Base-by-base conservation (phyloP, 2,113 vertebrate genomes). In the Trichomycterus rosablanca region DNA sequence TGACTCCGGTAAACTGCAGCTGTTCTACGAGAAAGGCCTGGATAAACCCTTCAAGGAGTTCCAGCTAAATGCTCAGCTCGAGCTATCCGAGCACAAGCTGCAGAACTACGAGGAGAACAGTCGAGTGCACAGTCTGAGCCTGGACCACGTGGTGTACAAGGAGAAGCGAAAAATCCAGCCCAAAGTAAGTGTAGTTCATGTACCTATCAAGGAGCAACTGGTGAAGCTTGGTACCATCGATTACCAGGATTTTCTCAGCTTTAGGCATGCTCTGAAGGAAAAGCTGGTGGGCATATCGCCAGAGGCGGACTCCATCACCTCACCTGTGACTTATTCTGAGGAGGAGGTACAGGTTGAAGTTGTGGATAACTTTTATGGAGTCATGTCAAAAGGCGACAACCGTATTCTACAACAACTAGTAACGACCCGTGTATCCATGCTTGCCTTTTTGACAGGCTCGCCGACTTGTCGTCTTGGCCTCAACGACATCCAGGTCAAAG, bases 161-260 rank as follows among this genome's bases (percentile, higher is more conserved):
- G 92, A 94, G 68, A 93, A 89, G 71, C 89, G 84, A 77, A 92
- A 90, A 45, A 92, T 93, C 57, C 92, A 93, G 67, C 87, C 91
- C 26, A 93, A 92, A 39, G 86, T 85, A 6, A 78, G 86, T 1
- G 84, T 92, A 56, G 79, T 86, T 26, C 91, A 91, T 60, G 59
- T 72, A 9, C 90, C 88, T 1, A 83, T 89, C 49, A 84, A 81
- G 67, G 90, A 92, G 18, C 91, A 93, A 64, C 76, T 92, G 34
- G 85, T 93, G 28, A 93, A 94, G 34, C 83, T 94, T 37, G 92
- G 90, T 20, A 92, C 91, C 52, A 85, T 83, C 39, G 78, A 83
- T 65, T 94, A 93, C 7, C 77, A 84, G 26, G 91, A 93, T 56
- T 94, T 92, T 65, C 83, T 88, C 55, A 91, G 90, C 57, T 90